Evolutionary conservation across 1,140 invertebrate species (phyloP), one percentile per base, ranked within the genome.

Genomic region (Chelonus insularis): DNA sequence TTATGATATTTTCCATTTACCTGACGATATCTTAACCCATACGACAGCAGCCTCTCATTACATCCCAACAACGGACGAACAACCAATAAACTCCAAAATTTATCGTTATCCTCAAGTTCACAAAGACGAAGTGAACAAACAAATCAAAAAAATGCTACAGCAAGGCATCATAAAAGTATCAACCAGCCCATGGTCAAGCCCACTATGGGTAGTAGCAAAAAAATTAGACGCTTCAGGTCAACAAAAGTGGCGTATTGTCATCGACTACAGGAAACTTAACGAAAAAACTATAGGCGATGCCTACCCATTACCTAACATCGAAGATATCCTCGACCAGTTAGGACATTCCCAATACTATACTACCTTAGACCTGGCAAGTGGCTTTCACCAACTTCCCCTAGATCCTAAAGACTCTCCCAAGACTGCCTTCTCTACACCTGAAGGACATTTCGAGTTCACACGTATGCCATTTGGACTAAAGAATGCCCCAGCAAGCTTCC

Each of bases 1-100:
- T 29, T n/a, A 48, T n/a, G 56, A 58, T 48, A 58, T 58, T 32
- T 58, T 58, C 9, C 56, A 58, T 37, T 29, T 58, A 47, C 56
- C 56, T 6, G 45, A 18, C 12, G 56, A 58, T 21, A n/a, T 16
- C 23, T 21, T 48, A 34, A 48, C 56, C 1, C 16, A 45, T 16
- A 58, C 56, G 1, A 58, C 21, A 14, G 34, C 45, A 5, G 20
- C 29, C 1, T 32, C 41, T 47, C 43, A 45, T 29, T 21, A 14
- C 9, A 58, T 58, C 18, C 47, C 32, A 34, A 58, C 56, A 5
- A 58, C 41, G 21, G 32, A 58, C 29, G 41, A 58, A 20, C 18
- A 12, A 11, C 36, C 59, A n/a, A 45, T 57, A 18, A 36, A 57
- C 4, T 11, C 54, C 8, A 57, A 61, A 61, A 41, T 29, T 12